Conservation (phyloP, 2,113 vertebrate species). For the Shinisaurus crocodilurus region DNA sequence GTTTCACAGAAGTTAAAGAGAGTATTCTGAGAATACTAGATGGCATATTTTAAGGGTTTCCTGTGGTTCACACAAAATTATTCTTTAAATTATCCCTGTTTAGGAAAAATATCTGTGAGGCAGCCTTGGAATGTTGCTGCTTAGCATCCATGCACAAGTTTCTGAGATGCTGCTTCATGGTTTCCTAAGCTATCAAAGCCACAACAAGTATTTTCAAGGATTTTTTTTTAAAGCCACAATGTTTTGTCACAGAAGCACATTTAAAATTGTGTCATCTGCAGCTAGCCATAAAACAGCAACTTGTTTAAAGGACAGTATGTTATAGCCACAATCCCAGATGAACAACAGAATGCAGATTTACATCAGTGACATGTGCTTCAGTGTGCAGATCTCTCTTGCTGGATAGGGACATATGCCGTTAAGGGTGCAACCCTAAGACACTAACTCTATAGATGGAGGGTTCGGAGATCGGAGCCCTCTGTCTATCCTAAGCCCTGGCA, state of each 20-base stretch:
- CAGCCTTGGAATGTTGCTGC: not conserved
- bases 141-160: not conserved
- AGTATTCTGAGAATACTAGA: not conserved
- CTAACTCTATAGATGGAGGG: too few species aligned
- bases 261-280: not conserved
- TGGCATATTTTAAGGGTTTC: not conserved
- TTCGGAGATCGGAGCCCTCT: too few species aligned
- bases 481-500: too few species aligned
- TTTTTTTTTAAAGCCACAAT: not conserved
- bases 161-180: not conserved
- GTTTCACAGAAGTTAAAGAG: not conserved
- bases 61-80: not conserved
- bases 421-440: too few species aligned
- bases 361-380: not conserved
- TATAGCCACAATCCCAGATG: not conserved
- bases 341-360: not conserved
- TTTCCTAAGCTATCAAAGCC: not conserved
- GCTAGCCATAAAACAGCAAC: not conserved
- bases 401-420: not conserved
- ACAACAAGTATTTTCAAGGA: not conserved
- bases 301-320: not conserved
- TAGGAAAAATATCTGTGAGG: not conserved
- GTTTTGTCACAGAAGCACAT: not conserved
- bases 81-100: not conserved
- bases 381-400: not conserved